Base-by-base conservation (phyloP, 2,113 vertebrate species). In the Galeopterus variegatus region DNA sequence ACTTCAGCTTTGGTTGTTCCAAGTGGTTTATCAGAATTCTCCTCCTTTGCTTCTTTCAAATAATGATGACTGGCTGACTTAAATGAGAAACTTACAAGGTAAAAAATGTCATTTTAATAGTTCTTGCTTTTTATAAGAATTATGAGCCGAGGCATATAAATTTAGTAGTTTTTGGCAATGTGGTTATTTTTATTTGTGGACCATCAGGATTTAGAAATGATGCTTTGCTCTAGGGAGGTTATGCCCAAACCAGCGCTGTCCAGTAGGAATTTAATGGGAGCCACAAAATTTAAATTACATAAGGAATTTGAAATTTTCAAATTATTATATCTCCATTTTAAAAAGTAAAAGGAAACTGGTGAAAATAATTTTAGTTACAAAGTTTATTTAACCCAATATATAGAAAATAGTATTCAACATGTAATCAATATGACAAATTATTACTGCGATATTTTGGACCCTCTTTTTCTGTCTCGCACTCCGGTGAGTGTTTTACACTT, bases 111-210 rank as follows among this genome's bases (percentile, higher is more conserved):
- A 80, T 83, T 85, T 96, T 69, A 86, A 88, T 82, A 54, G 31
- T 28, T 92, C 62, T 90, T 88, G 33, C 13, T 77, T 93, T 85
- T 88, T 62, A 50, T 81, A 85, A 90, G 69, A 90, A 72, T 75
- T 48, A 54, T 5, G 4, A 69, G 19, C 60, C 96, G 19, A 97
- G 45, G 36, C 79, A 86, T 48, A 69, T 86, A 28, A 36, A 70
- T 65, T 82, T 89, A 58, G 72, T 69, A 76, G 26, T 24, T 67
- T 72, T 19, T 10, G 48, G 15, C 12, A 70, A 45, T 62, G 19
- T 41, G 8, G 7, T 79, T 89, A 36, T 70, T 94, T 90, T 86
- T 88, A 69, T 69, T 88, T 85, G 67, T 83, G 45, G 24, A 89
- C 21, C n/a, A 80, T 73, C 23, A 24, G 33, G 12, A 81, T 93